Percentiles rank a stretch among this genome's conserved stretches.
phyloP scores from a whole-genome alignment of 2,113 vertebrate genomes.

The Sinocyclocheilus maitianheensis region DNA sequence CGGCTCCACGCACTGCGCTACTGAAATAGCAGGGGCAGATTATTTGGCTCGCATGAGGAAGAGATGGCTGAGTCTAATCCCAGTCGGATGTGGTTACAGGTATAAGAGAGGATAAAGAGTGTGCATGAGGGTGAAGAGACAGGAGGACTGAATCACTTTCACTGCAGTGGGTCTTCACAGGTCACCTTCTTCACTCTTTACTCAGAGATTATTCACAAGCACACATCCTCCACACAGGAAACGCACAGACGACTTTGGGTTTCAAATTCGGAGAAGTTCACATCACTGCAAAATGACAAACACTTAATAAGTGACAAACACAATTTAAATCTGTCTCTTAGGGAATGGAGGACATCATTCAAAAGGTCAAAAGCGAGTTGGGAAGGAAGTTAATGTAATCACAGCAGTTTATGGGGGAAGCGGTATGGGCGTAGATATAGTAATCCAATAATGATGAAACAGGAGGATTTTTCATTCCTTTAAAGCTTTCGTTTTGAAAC shows the following conservation, averaged over 20 bases:
- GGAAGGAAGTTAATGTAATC: constrained; percentile 41
- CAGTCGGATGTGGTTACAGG: constrained; percentile 40
- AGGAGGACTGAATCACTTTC: constrained; percentile 20
- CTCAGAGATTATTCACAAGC: constrained; percentile 12
- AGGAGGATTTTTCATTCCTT: constrained; percentile 35
- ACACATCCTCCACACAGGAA: not conserved
- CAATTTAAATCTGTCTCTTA: not conserved
- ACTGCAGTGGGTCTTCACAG: not conserved
- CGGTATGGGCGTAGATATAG: not conserved
- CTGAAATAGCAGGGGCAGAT: constrained; percentile 34
- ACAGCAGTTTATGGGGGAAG: constrained; percentile 33
- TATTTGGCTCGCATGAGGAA: constrained; percentile 13
- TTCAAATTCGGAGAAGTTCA: not conserved
- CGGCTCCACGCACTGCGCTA: constrained; percentile 11
- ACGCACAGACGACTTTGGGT: not conserved
- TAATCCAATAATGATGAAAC: constrained; percentile 45
- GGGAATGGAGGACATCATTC: constrained; percentile 17
- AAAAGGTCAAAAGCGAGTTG: constrained; percentile 43
- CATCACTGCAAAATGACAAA: not conserved
- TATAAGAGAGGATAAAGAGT: constrained; percentile 30
- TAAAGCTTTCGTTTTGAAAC: constrained; percentile 33
- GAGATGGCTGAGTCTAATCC: constrained; percentile 20
- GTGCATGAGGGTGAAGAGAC: constrained; percentile 2
- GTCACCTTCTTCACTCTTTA: constrained; percentile 33
- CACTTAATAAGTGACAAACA: constrained; percentile 37